Evolutionary conservation across 2,797 vertebrate species (phyloP).

Genomic region (Hylomyscus alleni): DNA sequence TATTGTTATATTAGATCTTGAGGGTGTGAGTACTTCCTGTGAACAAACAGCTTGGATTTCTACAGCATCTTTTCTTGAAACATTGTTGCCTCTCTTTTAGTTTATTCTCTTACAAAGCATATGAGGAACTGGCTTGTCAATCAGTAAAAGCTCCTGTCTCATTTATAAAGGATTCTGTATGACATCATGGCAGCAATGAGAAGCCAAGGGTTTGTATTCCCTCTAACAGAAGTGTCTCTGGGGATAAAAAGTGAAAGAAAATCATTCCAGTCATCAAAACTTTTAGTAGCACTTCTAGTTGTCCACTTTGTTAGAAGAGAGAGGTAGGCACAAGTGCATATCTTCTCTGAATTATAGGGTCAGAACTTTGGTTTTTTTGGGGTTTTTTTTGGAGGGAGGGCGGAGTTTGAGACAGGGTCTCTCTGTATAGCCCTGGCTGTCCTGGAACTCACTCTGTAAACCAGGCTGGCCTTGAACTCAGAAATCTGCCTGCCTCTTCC

Average conservation of each 20-base stretch:
- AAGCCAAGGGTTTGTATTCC: not conserved
- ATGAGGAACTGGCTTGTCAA: not conserved
- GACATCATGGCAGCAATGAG: not conserved
- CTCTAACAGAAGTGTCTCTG: not conserved
- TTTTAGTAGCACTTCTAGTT: not conserved
- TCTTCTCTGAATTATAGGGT: slow-evolving; percentile 3
- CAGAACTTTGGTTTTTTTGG: too few relatives aligned
- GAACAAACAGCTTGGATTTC: slow-evolving; percentile 13
- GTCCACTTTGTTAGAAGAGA: slow-evolving; percentile 30
- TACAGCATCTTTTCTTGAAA: not conserved
- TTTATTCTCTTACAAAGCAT: not conserved
- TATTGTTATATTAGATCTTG: not conserved
- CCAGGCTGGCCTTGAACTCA: too few relatives aligned
- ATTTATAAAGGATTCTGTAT: not conserved
- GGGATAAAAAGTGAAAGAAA: not conserved
- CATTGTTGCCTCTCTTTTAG: not conserved
- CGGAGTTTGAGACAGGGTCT: too few relatives aligned
- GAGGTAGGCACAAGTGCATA: not conserved
- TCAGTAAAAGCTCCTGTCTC: not conserved
- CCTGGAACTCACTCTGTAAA: too few relatives aligned
- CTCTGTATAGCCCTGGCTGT: too few relatives aligned
- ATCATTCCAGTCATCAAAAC: not conserved
- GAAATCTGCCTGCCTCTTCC: too few relatives aligned
- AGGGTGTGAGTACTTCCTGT: not conserved
- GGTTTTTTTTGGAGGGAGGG: too few relatives aligned